Percentiles rank a stretch among this genome's conserved stretches.
phyloP scores from a whole-genome alignment of 2,888 invertebrate genomes.

The Lithophane socia region DNA sequence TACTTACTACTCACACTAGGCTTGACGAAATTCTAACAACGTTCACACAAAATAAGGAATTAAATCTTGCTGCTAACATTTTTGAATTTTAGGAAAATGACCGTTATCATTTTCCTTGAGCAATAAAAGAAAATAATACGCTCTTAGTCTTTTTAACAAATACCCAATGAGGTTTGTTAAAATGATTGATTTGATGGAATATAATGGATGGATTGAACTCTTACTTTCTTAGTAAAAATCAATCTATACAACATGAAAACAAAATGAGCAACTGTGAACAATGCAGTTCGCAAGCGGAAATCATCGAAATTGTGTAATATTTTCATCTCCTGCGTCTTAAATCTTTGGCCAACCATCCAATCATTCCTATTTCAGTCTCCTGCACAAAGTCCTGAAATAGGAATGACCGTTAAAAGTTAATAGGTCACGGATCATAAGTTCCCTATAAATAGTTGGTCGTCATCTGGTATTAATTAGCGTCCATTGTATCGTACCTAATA shows the following conservation, averaged over 20 bases:
- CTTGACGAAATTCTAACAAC: background rate
- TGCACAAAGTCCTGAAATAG: constrained; percentile 55
- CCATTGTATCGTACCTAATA: constrained; percentile 38
- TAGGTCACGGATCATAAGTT: constrained; percentile 60
- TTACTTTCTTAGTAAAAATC: background rate
- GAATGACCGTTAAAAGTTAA: constrained; percentile 60
- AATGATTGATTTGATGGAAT: background rate
- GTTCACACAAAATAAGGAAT: background rate
- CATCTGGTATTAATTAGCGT: constrained; percentile 69
- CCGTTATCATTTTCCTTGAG: background rate
- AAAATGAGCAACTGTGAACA: background rate
- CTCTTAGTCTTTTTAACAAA: background rate
- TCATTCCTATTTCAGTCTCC: constrained; percentile 8
- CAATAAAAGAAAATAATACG: background rate
- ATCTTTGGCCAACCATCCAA: background rate
- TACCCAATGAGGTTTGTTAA: background rate
- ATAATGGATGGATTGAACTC: no score
- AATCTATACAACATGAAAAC: background rate
- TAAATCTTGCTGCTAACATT: background rate
- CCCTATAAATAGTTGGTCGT: constrained; percentile 60
- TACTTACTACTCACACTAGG: background rate
- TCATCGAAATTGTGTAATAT: background rate
- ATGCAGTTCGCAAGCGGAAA: background rate
- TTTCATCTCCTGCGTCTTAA: background rate
- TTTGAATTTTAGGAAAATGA: background rate